A percentile compares a stretch with the other conserved stretches of the same genome.
These are phyloP conservation scores for Drosophila carrolli DNA, from an alignment of 1,140 invertebrate species.

Conservation along the genomic window DNA sequence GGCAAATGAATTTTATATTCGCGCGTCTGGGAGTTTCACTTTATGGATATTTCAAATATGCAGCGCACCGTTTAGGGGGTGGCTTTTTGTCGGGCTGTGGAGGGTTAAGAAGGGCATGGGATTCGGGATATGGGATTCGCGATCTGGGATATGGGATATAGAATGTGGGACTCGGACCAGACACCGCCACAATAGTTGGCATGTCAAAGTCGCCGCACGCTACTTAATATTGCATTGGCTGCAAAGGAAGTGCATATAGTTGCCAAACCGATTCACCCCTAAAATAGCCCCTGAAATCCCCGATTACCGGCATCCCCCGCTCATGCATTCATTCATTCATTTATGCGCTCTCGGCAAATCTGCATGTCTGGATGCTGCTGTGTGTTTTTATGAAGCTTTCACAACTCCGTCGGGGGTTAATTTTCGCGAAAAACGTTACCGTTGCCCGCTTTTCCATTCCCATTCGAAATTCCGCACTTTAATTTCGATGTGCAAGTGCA, in stretches of 20 bases:
- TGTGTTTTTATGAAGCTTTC: constrained; percentile 46
- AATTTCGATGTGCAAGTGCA: constrained; percentile 36
- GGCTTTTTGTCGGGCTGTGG: neutral
- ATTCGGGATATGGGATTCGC: neutral
- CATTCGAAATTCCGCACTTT: constrained; percentile 39
- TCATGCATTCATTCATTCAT: constrained; percentile 30
- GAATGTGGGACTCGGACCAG: constrained; percentile 5
- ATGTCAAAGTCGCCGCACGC: constrained; percentile 37
- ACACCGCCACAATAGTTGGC: constrained; percentile 38
- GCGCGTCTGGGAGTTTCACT: constrained; percentile 29
- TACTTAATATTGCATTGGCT: constrained; percentile 53
- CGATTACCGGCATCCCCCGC: constrained; percentile 1
- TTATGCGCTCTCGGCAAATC: constrained; percentile 18
- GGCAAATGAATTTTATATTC: constrained; percentile 51
- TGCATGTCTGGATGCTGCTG: constrained; percentile 16
- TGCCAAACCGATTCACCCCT: neutral
- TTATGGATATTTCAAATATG: constrained; percentile 54
- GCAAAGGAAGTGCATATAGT: constrained; percentile 33
- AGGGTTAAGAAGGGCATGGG: neutral
- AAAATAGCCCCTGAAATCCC: neutral
- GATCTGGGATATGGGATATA: neutral
- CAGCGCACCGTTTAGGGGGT: constrained; percentile 4
- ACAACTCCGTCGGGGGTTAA: constrained; percentile 46
- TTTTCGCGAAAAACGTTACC: constrained; percentile 42
- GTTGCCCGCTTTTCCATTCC: neutral